Base-by-base conservation (phyloP, 2,888 invertebrate species). In the Cantharis lateralis region DNA sequence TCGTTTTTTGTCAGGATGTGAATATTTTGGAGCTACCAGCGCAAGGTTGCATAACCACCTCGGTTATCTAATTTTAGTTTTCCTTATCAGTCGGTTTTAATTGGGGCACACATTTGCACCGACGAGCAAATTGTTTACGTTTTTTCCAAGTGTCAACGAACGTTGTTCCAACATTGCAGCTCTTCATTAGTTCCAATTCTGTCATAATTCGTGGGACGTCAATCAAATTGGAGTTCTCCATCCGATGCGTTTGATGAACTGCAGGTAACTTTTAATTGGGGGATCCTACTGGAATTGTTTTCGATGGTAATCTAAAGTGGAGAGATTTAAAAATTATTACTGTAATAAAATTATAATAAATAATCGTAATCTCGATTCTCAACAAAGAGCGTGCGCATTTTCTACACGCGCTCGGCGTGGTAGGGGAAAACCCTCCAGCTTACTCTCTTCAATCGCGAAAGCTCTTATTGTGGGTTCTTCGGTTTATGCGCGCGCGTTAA, bases 361-460 rank as follows among this genome's bases (percentile, higher is more conserved):
- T 68, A 16, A 48, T 62, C 73, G 15, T 69, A 69, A 73, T 73
- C 73, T 69, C n/a, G 61, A 72, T 66, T 62, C 62, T 62, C 73
- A 26, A 68, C 71, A 74, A 62, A 76, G 72, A 72, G 79, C 75
- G 71, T 73, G 82, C 82, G 82, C 79, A 79, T 81, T 79, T 79
- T 80, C 78, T 63, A 74, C 82, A 82, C 81, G 81, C 79, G 82
- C 80, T 74, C 76, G 32, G 63, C 61, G 78, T 78, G 82, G 82
- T 82, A 82, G 82, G 82, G 81, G 78, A 77, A 73, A 75, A 70
- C 76, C 76, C 81, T 76, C 78, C 71, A 28, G 69, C 63, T 69
- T 76, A 74, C 71, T 71, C 72, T 69, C 66, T 73, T 72, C 74
- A 68, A 74, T 68, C 73, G 68, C 70, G 64, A 68, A 69, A 74